A percentile compares a stretch with the other conserved stretches of the same genome.
These are phyloP conservation scores for Lochmaea capreae DNA, from an alignment of 2,888 invertebrate species.

Conservation along the genomic window DNA sequence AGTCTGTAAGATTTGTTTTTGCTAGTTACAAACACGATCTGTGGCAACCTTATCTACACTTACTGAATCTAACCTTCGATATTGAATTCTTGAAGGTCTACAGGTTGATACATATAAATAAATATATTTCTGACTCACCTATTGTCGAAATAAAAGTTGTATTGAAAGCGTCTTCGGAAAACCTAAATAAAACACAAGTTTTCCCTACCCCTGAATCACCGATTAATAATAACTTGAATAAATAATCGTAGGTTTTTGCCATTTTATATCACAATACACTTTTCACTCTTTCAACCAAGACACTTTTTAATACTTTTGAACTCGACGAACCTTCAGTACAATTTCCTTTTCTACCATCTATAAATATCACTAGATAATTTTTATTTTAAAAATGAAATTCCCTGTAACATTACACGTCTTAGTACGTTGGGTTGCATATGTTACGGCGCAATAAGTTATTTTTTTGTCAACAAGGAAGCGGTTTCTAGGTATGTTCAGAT, in stretches of 20 bases:
- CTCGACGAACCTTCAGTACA: slow-evolving; percentile 40
- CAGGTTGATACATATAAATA: slow-evolving; percentile 46
- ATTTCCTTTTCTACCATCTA: slow-evolving; percentile 43
- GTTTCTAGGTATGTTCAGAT: background rate
- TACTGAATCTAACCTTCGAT: slow-evolving; percentile 39
- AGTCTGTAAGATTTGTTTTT: slow-evolving; percentile 13
- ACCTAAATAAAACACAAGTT: slow-evolving; percentile 93
- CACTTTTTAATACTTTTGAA: slow-evolving; percentile 46
- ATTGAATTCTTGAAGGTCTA: slow-evolving; percentile 47
- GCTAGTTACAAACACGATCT: slow-evolving; percentile 17
- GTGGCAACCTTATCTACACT: slow-evolving; percentile 15
- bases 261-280: slow-evolving; percentile 67
- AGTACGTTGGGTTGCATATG: slow-evolving; percentile 34
- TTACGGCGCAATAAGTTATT: slow-evolving; percentile 5
- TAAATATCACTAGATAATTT: slow-evolving; percentile 44
- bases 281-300: slow-evolving; percentile 43
- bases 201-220: slow-evolving; percentile 96
- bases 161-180: slow-evolving; percentile 95
- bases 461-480: background rate
- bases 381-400: slow-evolving; percentile 39
- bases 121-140: slow-evolving; percentile 73
- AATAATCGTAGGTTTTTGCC: slow-evolving; percentile 95
- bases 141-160: slow-evolving; percentile 96
- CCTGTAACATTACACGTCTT: slow-evolving; percentile 39
- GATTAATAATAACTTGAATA: slow-evolving; percentile 92